Percentiles rank a stretch among this genome's conserved stretches.
These are phyloP conservation scores for Alosa sapidissima DNA, from an alignment of 2,797 vertebrate genomes.

Conservation along the genomic window DNA sequence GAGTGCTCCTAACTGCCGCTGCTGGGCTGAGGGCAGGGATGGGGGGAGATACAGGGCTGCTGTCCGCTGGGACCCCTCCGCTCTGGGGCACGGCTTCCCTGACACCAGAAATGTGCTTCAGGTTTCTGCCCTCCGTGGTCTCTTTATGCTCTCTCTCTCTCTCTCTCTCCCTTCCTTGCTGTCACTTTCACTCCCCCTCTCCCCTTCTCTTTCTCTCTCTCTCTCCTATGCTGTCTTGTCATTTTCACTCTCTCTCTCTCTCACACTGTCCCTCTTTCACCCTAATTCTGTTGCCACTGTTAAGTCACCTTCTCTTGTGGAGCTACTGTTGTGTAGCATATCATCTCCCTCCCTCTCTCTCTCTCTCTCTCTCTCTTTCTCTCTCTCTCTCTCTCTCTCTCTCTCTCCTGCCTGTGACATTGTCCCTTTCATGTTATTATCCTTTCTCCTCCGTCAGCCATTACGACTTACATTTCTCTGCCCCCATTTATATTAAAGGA, in stretches of 20 bases:
- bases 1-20: neutral
- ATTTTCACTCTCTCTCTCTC: neutral
- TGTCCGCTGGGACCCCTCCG: slow-evolving; percentile 28
- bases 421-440: neutral
- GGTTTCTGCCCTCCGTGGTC: slow-evolving; percentile 31
- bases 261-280: neutral
- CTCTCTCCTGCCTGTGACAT: neutral
- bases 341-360: neutral
- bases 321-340: neutral
- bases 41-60: slow-evolving; percentile 25
- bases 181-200: no score
- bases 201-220: slow-evolving; percentile 6
- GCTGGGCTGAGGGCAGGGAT: neutral
- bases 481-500: neutral
- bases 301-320: neutral
- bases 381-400: neutral
- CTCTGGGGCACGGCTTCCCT: slow-evolving; percentile 41
- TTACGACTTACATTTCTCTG: neutral
- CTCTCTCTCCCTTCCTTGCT: neutral
- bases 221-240: neutral
- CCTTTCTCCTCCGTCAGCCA: neutral
- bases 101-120: slow-evolving; percentile 41
- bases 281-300: neutral
- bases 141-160: neutral
- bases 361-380: neutral